These are phyloP conservation scores for Globia sparganii DNA, from an alignment of 2,888 invertebrate genomes.

Conservation along the genomic window DNA sequence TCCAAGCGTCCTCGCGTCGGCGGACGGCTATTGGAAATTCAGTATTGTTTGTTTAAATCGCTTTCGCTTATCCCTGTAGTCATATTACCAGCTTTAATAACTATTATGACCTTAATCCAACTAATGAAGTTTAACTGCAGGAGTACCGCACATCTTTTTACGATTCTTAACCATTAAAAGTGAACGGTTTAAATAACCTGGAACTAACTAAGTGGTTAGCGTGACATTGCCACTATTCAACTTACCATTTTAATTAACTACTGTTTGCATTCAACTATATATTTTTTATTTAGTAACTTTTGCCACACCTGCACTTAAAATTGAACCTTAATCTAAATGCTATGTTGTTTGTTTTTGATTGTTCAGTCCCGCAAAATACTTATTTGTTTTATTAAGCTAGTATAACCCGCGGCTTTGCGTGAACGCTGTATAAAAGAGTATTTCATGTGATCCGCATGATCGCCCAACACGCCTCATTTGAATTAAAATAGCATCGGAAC, in stretches of 20 bases:
- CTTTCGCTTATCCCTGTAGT: neutral
- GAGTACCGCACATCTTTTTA: slow-evolving; percentile 15
- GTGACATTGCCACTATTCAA: slow-evolving; percentile 39
- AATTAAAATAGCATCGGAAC: slow-evolving; percentile 50
- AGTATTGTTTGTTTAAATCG: neutral
- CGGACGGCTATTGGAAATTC: too few relatives aligned
- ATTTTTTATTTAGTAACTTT: slow-evolving; percentile 20
- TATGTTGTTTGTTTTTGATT: slow-evolving; percentile 15
- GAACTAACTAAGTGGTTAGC: slow-evolving; percentile 40
- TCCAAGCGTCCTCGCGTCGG: too few relatives aligned
- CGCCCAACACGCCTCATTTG: slow-evolving; percentile 52
- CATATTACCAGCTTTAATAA: slow-evolving; percentile 9
- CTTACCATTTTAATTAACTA: slow-evolving; percentile 40
- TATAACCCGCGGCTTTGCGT: slow-evolving; percentile 52
- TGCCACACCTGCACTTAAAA: neutral
- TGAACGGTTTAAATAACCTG: slow-evolving; percentile 32
- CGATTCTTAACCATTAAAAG: slow-evolving; percentile 8
- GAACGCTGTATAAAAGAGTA: slow-evolving; percentile 51
- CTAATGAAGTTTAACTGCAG: slow-evolving; percentile 22
- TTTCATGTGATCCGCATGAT: slow-evolving; percentile 51
- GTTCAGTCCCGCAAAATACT: slow-evolving; percentile 2
- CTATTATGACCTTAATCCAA: slow-evolving; percentile 8
- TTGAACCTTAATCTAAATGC: slow-evolving; percentile 6
- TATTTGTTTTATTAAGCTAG: slow-evolving; percentile 60
- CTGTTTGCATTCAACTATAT: slow-evolving; percentile 33